phyloP scores from a whole-genome alignment of 2,113 vertebrate species.

The Bungarus multicinctus region DNA sequence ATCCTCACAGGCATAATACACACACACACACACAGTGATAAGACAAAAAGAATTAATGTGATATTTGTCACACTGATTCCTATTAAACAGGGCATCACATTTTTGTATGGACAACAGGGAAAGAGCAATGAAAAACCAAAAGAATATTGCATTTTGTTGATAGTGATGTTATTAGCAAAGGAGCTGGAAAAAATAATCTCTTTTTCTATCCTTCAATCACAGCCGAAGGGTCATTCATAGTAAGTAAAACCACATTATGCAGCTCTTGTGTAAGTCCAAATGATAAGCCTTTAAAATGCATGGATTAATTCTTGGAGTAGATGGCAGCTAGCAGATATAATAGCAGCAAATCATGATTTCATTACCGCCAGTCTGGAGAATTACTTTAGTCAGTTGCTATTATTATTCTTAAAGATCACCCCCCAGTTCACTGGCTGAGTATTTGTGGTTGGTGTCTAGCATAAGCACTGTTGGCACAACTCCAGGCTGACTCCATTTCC shows the following conservation, averaged over 20 bases:
- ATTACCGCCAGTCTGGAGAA: constrained; percentile 17
- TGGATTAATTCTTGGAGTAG: constrained; percentile 20
- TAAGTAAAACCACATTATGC: constrained; percentile 3
- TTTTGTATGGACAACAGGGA: neutral
- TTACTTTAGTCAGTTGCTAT: neutral
- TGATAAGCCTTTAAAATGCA: constrained; percentile 13
- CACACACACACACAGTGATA: constrained; percentile 34
- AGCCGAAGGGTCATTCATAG: constrained; percentile 9
- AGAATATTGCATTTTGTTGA: neutral
- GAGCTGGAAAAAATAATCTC: neutral
- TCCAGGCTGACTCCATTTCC: constrained; percentile 20
- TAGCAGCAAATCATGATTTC: constrained; percentile 8
- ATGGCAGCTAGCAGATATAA: constrained; percentile 13
- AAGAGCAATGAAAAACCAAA: constrained; percentile 9
- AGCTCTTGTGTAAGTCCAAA: neutral
- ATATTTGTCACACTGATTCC: constrained; percentile 12
- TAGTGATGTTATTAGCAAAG: neutral
- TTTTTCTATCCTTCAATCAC: neutral
- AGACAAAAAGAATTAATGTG: constrained; percentile 46
- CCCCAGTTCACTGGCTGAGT: neutral
- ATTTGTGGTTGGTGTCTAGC: constrained; percentile 7
- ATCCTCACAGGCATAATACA: constrained; percentile 2
- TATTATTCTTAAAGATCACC: constrained; percentile 2
- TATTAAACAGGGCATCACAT: neutral
- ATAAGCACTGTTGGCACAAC: neutral